Percentiles rank a stretch among this genome's conserved stretches.
Evolutionary conservation across 2,797 vertebrate genomes (phyloP).

Genomic region (Anas capensis): DNA sequence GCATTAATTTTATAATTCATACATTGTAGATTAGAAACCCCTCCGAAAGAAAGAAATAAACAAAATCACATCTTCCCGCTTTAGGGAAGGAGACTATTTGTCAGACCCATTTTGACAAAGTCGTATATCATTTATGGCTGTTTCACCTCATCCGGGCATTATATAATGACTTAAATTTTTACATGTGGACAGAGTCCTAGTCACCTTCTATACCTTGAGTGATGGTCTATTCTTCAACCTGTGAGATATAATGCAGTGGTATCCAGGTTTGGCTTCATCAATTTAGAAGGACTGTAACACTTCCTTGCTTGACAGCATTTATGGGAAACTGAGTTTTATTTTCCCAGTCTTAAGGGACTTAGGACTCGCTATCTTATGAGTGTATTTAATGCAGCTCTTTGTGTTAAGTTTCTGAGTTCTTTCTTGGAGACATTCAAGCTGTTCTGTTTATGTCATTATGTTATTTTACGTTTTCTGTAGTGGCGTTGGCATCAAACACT

Average conservation of each 20-base stretch:
- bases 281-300: background rate
- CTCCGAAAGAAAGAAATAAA: no score
- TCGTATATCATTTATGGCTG: background rate
- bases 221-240: background rate
- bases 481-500: background rate
- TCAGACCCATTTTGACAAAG: background rate
- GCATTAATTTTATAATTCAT: background rate
- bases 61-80: background rate
- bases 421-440: background rate
- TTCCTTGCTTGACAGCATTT: background rate
- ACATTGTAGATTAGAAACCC: background rate
- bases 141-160: background rate
- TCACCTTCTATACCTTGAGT: background rate
- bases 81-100: background rate
- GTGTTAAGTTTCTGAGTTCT: background rate
- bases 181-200: background rate
- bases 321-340: background rate
- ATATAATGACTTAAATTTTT: conserved; percentile 2
- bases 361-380: background rate
- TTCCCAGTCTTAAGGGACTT: background rate
- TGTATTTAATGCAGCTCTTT: background rate
- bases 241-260: background rate
- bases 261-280: accelerated
- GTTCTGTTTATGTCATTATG: background rate
- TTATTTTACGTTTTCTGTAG: background rate